Base-by-base conservation (phyloP, 2,888 invertebrate genomes). In the Nysson spinosus region DNA sequence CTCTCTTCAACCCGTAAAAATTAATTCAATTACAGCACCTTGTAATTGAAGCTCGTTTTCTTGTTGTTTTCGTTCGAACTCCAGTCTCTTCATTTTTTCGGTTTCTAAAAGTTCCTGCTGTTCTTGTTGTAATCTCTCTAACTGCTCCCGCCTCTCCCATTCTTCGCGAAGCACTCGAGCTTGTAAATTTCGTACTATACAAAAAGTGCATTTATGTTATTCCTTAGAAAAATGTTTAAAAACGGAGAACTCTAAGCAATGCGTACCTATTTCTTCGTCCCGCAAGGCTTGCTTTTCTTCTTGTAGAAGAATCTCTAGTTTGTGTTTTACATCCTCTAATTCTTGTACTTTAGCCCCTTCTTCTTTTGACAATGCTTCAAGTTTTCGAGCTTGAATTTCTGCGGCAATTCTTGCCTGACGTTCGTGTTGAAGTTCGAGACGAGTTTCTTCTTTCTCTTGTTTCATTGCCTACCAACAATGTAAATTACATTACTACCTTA, bases 221-320 rank as follows among this genome's bases (percentile, higher is more conserved):
- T n/a, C n/a, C n/a, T n/a, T n/a, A n/a, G 20, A 28, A 7, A 24
- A 22, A 20, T 17, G 4, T 11, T 20, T 28, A 12, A 12, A 34
- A 22, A 9, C 9, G n/a, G 19, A 17, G 0, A 30, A n/a, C 16
- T n/a, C 30, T 20, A 9, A 32, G 7, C 2, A 39, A 49, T 19
- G 12, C 11, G 30, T 26, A 64, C 91, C 91, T 63, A 95, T 94
- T 89, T 95, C 95, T 85, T 95, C 96, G 73, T 95, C 95, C 71
- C 92, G 88, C 80, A 95, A 94, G 0, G 95, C 95, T 85, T 95
- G 95, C 0, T 93, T 93, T 84, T 95, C 96, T 85, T 95, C 94
- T 70, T 93, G 93, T 9, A 95, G 85, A 2, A 95, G 86, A 64
- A 89, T 89, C 84, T 95, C 94, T 43, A 95, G 85, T 77, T 93